Conservation (phyloP, 2,797 vertebrate genomes). For the Pantherophis alleghaniensis region DNA sequence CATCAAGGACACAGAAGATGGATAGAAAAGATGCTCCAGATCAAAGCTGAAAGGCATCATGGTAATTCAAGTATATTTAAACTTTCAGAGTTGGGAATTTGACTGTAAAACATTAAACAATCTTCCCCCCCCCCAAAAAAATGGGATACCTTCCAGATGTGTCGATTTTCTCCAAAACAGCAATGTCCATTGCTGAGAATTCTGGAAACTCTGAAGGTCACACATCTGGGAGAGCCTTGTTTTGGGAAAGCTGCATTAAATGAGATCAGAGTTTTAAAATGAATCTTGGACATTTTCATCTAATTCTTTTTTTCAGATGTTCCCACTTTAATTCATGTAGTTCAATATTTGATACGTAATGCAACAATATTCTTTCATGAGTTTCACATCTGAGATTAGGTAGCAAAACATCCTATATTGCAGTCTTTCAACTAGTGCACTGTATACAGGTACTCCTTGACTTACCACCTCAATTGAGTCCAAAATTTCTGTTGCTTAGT, state of each 20-base stretch:
- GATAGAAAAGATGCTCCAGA: background rate
- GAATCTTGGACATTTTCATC: background rate
- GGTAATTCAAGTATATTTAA: background rate
- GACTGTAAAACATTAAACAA: background rate
- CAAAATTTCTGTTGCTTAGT: background rate
- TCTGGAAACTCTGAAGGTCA: background rate
- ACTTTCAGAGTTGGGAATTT: background rate
- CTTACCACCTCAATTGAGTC: background rate
- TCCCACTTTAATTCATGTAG: background rate
- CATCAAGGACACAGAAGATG: background rate
- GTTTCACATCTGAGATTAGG: background rate
- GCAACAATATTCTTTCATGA: background rate
- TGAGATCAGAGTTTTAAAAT: background rate
- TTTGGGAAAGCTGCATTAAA: background rate
- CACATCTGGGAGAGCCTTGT: background rate
- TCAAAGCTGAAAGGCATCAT: background rate
- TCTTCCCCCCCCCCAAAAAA: background rate
- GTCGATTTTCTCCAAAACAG: background rate
- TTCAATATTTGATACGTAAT: background rate
- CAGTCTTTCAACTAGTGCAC: background rate
- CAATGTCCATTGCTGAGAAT: background rate
- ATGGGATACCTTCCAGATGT: background rate
- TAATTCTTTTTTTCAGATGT: background rate
- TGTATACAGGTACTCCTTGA: background rate
- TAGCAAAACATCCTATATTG: background rate